Evolutionary conservation across 1,140 invertebrate species (phyloP), one percentile per base, ranked within the genome.

Genomic region (Cydia amplana): DNA sequence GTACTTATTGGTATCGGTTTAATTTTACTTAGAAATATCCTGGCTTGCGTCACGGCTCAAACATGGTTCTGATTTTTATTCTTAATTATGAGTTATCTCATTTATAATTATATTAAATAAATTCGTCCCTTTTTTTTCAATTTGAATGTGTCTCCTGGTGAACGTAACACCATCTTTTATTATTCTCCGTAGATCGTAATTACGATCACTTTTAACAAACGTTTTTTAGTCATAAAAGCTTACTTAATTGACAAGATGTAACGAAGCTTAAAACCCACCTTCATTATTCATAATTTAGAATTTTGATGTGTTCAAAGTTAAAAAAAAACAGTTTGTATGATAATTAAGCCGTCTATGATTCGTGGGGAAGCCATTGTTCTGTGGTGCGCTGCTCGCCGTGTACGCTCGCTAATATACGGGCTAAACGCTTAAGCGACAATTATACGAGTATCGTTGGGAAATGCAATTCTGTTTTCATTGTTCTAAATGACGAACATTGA

Each of bases 191-290:
- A 77, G 72, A 77, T 77, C 72, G 78, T 85, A 85, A 85, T 83
- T 83, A 82, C 81, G 79, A 86, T 83, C 77, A 78, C 80, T 84
- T 85, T 78, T 82, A 81, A 82, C 80, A 83, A 81, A 83, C 78
- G 78, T 83, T 83, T 83, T 83, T 77, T 84, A 79, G 65, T 82
- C 80, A 85, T 79, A 83, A 86, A 85, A 84, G 81, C 80, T 84
- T 78, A 80, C 79, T 85, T 86, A 88, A 86, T 84, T 84, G 83
- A 85, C 87, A 87, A 87, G 81, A 88, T 80, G 85, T 89, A 90
- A 88, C 88, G 87, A 88, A 87, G 84, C 85, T 85, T 90, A 86
- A 91, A 86, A 90, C 87, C 83, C 83, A 82, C 85, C 79, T 85
- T 87, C 83, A 88, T 90, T 90, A 88, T 86, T 87, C 85, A 88